These are phyloP conservation scores for Gasteruption jaculator DNA, from an alignment of 2,888 invertebrate genomes.

Conservation along the genomic window DNA sequence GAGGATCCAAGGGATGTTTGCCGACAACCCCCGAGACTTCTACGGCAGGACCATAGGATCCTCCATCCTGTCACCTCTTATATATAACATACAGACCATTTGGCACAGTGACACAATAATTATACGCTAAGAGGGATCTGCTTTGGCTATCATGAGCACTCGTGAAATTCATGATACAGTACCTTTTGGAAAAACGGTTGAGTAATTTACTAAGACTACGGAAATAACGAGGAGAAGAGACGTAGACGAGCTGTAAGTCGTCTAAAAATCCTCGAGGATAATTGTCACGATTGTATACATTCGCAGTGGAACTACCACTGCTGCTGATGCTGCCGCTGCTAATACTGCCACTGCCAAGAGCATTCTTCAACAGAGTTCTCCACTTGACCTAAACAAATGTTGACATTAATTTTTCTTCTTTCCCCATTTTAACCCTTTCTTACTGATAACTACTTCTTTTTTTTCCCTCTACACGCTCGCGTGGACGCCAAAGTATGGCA, in stretches of 20 bases:
- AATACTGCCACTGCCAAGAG: slow-evolving; percentile 35
- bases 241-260: no score
- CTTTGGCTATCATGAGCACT: no score
- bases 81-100: no score
- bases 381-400: slow-evolving; percentile 43
- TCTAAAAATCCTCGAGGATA: slow-evolving; percentile 26
- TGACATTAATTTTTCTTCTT: no score
- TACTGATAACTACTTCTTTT: neutral
- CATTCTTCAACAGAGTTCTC: slow-evolving; percentile 43
- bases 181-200: slow-evolving; percentile 48
- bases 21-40: no score
- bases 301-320: no score
- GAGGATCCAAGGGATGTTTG: no score
- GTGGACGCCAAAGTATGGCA: neutral
- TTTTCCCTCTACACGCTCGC: neutral
- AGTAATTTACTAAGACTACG: slow-evolving; percentile 43
- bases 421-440: slow-evolving; percentile 12
- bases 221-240: slow-evolving; percentile 46
- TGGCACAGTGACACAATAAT: no score
- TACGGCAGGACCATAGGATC: no score
- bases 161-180: slow-evolving; percentile 18
- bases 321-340: no score
- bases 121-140: no score
- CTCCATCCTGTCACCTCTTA: no score
- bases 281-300: slow-evolving; percentile 30